phyloP scores from a whole-genome alignment of 2,888 invertebrate genomes.

The Idaea straminata region DNA sequence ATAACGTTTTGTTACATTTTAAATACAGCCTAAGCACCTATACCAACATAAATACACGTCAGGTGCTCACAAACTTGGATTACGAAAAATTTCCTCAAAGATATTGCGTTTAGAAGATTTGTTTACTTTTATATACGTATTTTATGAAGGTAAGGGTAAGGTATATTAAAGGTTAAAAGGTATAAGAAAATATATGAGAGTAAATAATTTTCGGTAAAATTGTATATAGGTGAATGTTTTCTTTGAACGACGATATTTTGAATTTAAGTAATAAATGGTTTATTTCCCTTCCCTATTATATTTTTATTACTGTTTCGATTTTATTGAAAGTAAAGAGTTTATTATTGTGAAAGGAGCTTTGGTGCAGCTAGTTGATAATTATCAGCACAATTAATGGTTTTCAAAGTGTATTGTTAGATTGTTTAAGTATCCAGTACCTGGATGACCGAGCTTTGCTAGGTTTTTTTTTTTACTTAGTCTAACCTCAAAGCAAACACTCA shows the following conservation, averaged over 20 bases:
- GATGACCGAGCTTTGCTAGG: no score
- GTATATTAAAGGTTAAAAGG: not conserved
- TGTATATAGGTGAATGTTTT: not conserved
- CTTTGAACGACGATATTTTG: not conserved
- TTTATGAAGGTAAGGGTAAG: not conserved
- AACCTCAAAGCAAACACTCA: no score
- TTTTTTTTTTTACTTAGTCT: no score
- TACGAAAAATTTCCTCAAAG: constrained; percentile 30
- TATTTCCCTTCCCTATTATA: no score
- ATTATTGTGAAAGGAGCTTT: no score
- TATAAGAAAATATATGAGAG: not conserved
- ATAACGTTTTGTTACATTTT: not conserved
- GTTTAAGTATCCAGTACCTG: no score
- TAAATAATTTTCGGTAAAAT: not conserved
- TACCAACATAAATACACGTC: constrained; percentile 29
- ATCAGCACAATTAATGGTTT: no score
- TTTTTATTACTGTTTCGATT: no score
- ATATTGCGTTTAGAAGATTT: constrained; percentile 30
- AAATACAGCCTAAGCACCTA: constrained; percentile 13
- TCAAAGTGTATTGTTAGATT: no score
- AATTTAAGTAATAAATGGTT: not conserved
- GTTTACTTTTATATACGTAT: constrained; percentile 9
- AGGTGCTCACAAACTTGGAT: constrained; percentile 30
- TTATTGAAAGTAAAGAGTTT: no score
- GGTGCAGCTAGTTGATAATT: no score